Percentiles rank a stretch among this genome's conserved stretches.
Evolutionary conservation across 2,888 invertebrate genomes (phyloP).

Genomic region (Graphium colonna): DNA sequence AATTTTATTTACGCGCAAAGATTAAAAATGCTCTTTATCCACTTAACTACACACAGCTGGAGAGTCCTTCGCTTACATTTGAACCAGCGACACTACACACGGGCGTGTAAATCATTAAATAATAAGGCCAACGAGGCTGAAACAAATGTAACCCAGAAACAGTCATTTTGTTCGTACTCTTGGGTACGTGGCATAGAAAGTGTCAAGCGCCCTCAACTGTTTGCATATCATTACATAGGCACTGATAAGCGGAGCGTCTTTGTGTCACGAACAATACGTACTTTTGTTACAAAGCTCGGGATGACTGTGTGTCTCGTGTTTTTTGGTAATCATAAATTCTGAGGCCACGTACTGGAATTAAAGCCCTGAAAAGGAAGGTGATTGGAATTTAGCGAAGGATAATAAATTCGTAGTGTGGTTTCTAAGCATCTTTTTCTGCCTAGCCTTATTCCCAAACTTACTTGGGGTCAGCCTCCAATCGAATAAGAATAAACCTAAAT

Average conservation of each 20-base stretch:
- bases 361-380: no score
- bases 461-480: no score
- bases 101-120: no score
- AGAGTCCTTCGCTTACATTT: no score
- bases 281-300: conserved; percentile 13
- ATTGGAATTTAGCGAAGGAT: no score
- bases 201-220: conserved; percentile 31
- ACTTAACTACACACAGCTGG: background rate
- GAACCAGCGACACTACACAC: no score
- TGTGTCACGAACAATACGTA: conserved; percentile 30
- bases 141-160: conserved; percentile 3
- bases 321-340: conserved; percentile 16
- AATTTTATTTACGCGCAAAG: no score
- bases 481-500: no score
- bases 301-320: background rate
- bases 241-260: conserved; percentile 36
- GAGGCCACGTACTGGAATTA: no score
- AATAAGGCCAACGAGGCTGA: background rate
- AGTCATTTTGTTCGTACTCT: conserved; percentile 1
- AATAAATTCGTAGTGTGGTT: no score
- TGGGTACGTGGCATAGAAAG: conserved; percentile 1
- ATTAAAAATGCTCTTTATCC: background rate
- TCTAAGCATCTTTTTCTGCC: no score
- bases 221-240: conserved; percentile 46
- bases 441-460: no score